Evolutionary conservation across 1,140 invertebrate species (phyloP), one percentile per base, ranked within the genome.

Genomic region (Achatina immaculata): DNA sequence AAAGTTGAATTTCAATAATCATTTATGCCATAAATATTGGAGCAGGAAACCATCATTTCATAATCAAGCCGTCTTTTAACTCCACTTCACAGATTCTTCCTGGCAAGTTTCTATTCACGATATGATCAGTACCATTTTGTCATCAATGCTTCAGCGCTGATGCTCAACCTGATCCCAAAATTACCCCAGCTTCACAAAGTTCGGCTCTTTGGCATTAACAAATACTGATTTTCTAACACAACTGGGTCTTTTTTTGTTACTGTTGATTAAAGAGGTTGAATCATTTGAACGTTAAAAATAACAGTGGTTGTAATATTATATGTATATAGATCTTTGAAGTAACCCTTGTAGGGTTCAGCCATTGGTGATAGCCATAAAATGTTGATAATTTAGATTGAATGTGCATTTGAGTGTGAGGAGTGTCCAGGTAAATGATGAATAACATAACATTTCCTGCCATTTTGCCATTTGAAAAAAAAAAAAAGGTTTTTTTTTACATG

Each of bases 91-190:
- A 95, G 94, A 83, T 95, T 95, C 88, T 92, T 95, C 79, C 90
- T 95, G 78, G 93, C 94, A 38, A 94, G 93, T 87, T 93, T 95
- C 87, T 95, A 95, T 88, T 95, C 95, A 6, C 92, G 93, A 80
- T 94, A 95, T 88, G 94, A 94, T 82, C 91, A 92, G 19, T 89
- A 91, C 40, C 94, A 95, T 89, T 95, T 95, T 91, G 90, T 94
- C 42, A 89, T 94, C 51, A 95, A 95, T 87, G 93, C 94, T 83
- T 71, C 93, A 34, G 93, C 94, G 0, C 86, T 95, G 40, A 86
- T 93, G 0, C 84, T 94, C 36, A 94, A 94, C 4, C 89, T 94
- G 24, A 88, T 95, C 78, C 94, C 94, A 0, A 95, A 95, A 88
- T 85, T 95, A 24, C 95, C 94, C 19, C 93, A 93, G 85, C 93